Percentiles rank a stretch among this genome's conserved stretches.
These are phyloP conservation scores for Grapholita molesta DNA, from an alignment of 1,140 invertebrate genomes.

Conservation along the genomic window DNA sequence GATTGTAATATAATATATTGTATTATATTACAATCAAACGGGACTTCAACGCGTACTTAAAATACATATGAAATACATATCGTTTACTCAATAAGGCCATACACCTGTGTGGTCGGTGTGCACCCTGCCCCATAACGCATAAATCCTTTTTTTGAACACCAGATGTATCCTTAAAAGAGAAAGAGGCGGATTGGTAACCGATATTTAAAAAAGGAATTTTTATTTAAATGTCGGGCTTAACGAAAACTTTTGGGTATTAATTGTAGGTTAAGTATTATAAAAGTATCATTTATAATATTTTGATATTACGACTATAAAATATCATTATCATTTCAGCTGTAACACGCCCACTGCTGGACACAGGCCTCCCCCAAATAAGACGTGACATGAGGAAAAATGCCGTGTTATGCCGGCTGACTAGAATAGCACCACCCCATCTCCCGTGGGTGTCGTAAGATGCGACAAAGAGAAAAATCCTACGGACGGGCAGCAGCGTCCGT, in stretches of 20 bases:
- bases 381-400: too few species aligned
- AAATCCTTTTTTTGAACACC: slow-evolving; percentile 5
- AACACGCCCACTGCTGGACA: too few species aligned
- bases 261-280: neutral
- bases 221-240: slow-evolving; percentile 1
- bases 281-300: neutral
- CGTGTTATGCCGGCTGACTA: too few species aligned
- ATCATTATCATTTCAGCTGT: neutral
- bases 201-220: slow-evolving; percentile 3
- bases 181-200: slow-evolving; percentile 7
- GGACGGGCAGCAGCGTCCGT: too few species aligned
- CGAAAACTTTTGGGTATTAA: neutral
- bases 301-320: neutral
- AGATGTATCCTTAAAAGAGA: slow-evolving; percentile 10
- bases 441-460: too few species aligned
- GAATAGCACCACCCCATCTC: too few species aligned
- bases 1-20: too few species aligned
- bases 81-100: neutral
- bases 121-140: neutral
- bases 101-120: neutral
- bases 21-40: too few species aligned
- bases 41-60: too few species aligned
- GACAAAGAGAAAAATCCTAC: too few species aligned
- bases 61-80: too few species aligned
- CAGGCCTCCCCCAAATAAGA: too few species aligned